A percentile compares a stretch with the other conserved stretches of the same genome.
Conservation (phyloP, 2,113 vertebrate species). For the Leucoraja erinaceus region DNA sequence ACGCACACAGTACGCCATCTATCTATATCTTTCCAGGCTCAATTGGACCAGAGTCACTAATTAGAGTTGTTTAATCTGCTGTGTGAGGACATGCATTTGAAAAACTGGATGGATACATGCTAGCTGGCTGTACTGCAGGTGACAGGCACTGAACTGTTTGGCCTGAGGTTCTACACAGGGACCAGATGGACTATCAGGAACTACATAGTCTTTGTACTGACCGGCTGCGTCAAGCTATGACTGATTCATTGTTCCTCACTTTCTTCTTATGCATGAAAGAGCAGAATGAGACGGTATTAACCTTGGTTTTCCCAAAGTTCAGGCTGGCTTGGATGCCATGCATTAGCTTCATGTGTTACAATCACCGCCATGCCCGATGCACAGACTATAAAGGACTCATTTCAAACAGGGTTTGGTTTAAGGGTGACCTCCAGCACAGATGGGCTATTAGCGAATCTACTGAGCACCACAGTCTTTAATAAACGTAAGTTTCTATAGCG, state of each 20-base stretch:
- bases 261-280: not conserved
- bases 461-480: not conserved
- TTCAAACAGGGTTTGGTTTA: not conserved
- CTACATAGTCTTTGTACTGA: not conserved
- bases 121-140: not conserved
- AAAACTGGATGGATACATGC: not conserved
- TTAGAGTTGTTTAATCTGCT: not conserved
- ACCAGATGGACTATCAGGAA: not conserved
- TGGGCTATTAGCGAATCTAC: not conserved
- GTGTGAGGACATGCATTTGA: not conserved
- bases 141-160: not conserved
- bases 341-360: not conserved
- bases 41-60: not conserved
- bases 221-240: not conserved
- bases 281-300: not conserved
- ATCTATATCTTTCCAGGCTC: not conserved
- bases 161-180: no score
- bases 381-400: not conserved
- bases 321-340: not conserved
- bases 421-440: not conserved
- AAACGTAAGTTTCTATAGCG: slow-evolving; percentile 6
- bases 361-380: not conserved
- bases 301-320: not conserved
- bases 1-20: not conserved
- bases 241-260: not conserved